Base-by-base conservation (phyloP, 2,888 invertebrate genomes). In the Noctua pronuba region DNA sequence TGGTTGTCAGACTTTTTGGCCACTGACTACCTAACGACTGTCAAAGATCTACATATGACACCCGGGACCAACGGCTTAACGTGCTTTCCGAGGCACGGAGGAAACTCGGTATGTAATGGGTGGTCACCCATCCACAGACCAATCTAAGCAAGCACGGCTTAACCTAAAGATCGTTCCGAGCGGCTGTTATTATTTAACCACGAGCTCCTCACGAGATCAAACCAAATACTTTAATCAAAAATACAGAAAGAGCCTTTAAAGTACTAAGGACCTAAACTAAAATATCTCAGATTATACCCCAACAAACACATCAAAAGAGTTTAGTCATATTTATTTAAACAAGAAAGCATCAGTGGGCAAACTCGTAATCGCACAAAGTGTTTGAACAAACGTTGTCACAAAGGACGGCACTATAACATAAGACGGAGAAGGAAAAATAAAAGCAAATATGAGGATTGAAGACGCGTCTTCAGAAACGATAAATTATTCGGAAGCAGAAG, bases 391-490 rank as follows among this genome's bases (percentile, higher is more conserved):
- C 80, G 84, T 82, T 88, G 79, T 87, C 91, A 90, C 91, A 92
- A 90, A 92, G 90, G 89, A 86, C 89, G 89, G 88, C 81, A 79
- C 87, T 90, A 88, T 92, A 85, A 64, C 89, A 91, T 91, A 91
- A 91, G 86, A 87, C 90, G 86, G 82, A 86, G 86, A 88, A 87
- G 82, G 83, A 90, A 91, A 92, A 92, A 92, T 86, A 87, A 92
- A 92, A 92, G 92, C 91, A 93, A 94, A 94, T 91, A 93, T 92
- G 90, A 92, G 93, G 91, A 92, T 87, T 92, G 90, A 91, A 92
- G 90, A 92, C 86, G 88, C 88, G 91, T 90, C 90, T 92, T 91
- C 89, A 88, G 90, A 92, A 93, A 93, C 92, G 92, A 93, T 93
- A 93, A 92, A 94, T 94, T 92, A 94, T 92, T 92, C 90, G 86